Conservation (phyloP, 2,113 vertebrate species). For the Esox niger region DNA sequence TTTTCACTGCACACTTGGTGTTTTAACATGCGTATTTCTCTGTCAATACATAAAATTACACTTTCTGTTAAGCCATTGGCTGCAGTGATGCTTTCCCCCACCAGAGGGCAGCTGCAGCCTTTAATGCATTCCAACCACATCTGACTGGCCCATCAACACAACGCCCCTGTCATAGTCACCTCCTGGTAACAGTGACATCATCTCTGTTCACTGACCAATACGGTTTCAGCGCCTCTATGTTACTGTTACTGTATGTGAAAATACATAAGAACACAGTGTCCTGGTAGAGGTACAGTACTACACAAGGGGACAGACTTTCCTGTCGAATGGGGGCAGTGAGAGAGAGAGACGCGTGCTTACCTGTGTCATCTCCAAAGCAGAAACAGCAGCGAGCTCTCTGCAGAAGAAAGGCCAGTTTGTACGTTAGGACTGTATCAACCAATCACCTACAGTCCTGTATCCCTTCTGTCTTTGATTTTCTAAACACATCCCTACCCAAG, state of each 20-base stretch:
- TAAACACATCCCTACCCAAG: no score
- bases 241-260: slow-evolving; percentile 25
- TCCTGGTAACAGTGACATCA: slow-evolving; percentile 75
- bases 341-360: slow-evolving; percentile 64
- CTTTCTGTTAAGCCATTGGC: no score
- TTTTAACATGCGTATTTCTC: no score
- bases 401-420: slow-evolving; percentile 36
- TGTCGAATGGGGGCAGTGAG: not conserved
- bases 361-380: slow-evolving; percentile 81
- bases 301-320: not conserved
- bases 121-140: not conserved
- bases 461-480: no score
- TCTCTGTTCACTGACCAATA: slow-evolving; percentile 68
- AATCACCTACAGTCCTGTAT: no score
- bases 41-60: no score
- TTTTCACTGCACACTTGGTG: no score
- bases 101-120: no score
- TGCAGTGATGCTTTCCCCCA: no score
- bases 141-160: slow-evolving; percentile 21
- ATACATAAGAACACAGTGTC: slow-evolving; percentile 23
- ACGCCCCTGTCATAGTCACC: slow-evolving; percentile 41
- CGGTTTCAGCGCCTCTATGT: slow-evolving; percentile 49
- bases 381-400: slow-evolving; percentile 96
- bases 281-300: not conserved
- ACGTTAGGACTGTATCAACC: slow-evolving; percentile 1